Percentiles rank a stretch among this genome's conserved stretches.
Conservation (phyloP, 2,888 invertebrate species). For the Cantharis rustica region DNA sequence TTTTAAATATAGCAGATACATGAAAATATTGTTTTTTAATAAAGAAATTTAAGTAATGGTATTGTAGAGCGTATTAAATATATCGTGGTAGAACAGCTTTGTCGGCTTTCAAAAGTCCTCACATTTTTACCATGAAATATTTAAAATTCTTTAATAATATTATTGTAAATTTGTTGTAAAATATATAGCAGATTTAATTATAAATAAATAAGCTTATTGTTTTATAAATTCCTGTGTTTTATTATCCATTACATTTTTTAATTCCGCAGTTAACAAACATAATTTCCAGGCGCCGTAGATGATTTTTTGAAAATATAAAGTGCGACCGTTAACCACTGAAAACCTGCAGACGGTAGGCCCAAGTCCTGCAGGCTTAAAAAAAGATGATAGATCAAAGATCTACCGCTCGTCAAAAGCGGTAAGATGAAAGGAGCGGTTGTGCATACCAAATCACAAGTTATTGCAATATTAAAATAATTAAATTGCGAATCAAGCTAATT, state of each 20-base stretch:
- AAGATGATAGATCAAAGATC: not conserved
- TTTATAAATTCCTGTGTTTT: not conserved
- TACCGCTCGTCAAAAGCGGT: not conserved
- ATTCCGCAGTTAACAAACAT: too few species aligned
- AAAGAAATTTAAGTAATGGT: not conserved
- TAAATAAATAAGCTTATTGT: conserved; percentile 23
- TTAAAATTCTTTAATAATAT: not conserved
- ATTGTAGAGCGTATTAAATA: not conserved
- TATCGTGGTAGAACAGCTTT: not conserved
- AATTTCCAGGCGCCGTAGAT: too few species aligned
- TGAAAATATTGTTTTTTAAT: not conserved
- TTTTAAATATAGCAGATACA: not conserved
- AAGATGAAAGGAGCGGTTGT: not conserved
- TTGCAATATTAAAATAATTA: not conserved
- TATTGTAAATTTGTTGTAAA: conserved; percentile 31
- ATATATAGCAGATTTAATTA: conserved; percentile 26
- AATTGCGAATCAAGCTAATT: not conserved
- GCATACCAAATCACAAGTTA: not conserved
- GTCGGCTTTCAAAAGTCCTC: not conserved
- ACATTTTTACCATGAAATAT: not conserved
- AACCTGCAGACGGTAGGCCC: too few species aligned
- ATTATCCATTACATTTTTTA: too few species aligned
- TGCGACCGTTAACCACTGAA: too few species aligned
- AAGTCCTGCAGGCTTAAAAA: too few species aligned
- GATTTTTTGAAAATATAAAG: too few species aligned